These are phyloP conservation scores for Actinia equina DNA, from an alignment of 64 coral and sea anemone species.

Conservation along the genomic window DNA sequence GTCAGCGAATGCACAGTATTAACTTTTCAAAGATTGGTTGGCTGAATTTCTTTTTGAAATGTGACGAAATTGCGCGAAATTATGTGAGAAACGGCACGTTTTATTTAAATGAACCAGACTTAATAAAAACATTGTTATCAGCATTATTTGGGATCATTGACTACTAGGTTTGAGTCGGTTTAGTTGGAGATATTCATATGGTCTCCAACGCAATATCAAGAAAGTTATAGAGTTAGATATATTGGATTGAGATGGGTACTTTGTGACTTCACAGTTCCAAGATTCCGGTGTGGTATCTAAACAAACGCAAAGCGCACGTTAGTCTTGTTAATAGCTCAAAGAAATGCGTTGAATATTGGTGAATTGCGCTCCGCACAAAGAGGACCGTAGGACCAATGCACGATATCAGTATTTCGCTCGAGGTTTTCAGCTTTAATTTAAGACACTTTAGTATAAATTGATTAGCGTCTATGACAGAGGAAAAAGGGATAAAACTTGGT, in stretches of 20 bases:
- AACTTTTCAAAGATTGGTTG: too few species aligned
- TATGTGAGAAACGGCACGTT: background rate
- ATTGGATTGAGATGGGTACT: background rate
- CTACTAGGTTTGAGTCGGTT: background rate
- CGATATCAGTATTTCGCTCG: background rate
- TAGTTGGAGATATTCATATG: background rate
- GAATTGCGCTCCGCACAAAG: background rate
- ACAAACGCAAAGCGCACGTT: background rate
- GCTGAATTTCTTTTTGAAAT: background rate
- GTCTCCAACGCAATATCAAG: background rate
- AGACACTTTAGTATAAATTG: background rate
- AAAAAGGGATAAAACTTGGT: background rate
- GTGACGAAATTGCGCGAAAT: background rate
- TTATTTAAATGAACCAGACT: background rate
- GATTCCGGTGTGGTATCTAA: conserved; percentile 14
- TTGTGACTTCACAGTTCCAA: background rate
- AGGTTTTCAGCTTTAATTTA: background rate
- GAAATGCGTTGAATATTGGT: background rate
- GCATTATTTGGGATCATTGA: background rate
- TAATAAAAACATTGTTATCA: background rate
- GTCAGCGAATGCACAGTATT: too few species aligned
- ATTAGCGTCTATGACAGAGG: background rate
- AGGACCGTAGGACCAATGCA: background rate
- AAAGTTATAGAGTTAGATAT: background rate
- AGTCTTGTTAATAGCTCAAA: background rate